Evolutionary conservation across 2,888 invertebrate genomes (phyloP), one percentile per base, ranked within the genome.

Genomic region (Kuschelorhynchus macadamiae): DNA sequence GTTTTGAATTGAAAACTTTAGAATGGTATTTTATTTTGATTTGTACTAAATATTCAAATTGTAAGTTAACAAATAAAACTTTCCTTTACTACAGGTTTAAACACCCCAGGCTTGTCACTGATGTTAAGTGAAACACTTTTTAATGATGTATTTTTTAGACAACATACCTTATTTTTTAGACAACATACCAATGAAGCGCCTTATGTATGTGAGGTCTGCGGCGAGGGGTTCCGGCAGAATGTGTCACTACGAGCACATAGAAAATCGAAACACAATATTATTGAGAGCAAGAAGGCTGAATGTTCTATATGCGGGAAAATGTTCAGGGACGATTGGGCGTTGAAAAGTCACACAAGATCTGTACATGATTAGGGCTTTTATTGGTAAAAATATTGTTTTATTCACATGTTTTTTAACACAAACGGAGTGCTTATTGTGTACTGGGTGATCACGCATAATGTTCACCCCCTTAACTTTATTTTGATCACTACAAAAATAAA

Each of bases 161-260:
- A n/a, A n/a, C n/a, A n/a, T n/a, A n/a, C n/a, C n/a, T n/a, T n/a
- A n/a, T 12, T 11, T 32, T 62, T 18, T 32, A 74, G 80, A 12
- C 79, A 80, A 67, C 80, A 80, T 44, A 80, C 80, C 1, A 78
- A 78, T 36, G 77, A 78, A 50, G 75, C 77, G 7, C 80, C 80
- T 0, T 80, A 77, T 49, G 72, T 74, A n/a, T 80, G 80, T 52
- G 73, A 74, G 20, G 49, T 79, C 4, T 80, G 80, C 42, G 77
- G 77, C 4, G 75, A 78, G 47, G 78, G 79, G 30, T 80, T 79
- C 53, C 67, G 80, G 47, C 80, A 80, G 59, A 79, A 79, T 47
- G 79, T 80, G 0, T 80, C 80, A 0, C 62, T 80, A 53, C 70
- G 73, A 32, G 74, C 77, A 1, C 80, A 80, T 57, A 72, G 71